Evolutionary conservation across 1,140 invertebrate species (phyloP).

Genomic region (Zeugodacus cucurbitae): DNA sequence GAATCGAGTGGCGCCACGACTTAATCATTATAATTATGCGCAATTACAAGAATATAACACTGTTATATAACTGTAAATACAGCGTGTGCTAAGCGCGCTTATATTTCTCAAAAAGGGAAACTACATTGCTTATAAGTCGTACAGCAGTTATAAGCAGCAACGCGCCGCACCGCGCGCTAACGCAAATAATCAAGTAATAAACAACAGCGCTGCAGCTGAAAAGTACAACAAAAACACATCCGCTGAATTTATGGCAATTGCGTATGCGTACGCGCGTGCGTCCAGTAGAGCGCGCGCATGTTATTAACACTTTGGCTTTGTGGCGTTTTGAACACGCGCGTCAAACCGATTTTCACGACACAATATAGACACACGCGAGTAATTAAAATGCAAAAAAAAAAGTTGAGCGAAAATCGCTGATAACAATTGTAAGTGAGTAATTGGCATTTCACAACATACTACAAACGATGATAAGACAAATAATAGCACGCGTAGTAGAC

Average conservation of each 20-base stretch:
- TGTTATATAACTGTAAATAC: not conserved
- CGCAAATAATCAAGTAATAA: not conserved
- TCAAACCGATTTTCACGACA: not conserved
- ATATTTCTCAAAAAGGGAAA: not conserved
- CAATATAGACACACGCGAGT: not conserved
- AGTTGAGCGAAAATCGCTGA: not conserved
- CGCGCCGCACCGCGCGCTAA: not conserved
- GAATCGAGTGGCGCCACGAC: not conserved
- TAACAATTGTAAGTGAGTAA: not conserved
- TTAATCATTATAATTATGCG: not conserved
- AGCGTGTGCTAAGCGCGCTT: not conserved
- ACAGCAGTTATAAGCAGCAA: not conserved
- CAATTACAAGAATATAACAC: not conserved
- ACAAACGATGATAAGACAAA: not conserved
- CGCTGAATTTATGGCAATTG: not conserved
- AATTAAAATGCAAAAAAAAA: not conserved
- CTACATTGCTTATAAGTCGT: not conserved
- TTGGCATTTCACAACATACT: too few species aligned
- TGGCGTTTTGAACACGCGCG: too few species aligned
- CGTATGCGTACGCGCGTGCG: not conserved
- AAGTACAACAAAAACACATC: not conserved
- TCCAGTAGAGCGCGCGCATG: not conserved
- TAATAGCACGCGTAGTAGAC: not conserved
- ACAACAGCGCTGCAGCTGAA: too few species aligned
- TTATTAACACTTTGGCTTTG: not conserved